Conservation (phyloP, 2,797 vertebrate species). For the Oreonectes daqikongensis region DNA sequence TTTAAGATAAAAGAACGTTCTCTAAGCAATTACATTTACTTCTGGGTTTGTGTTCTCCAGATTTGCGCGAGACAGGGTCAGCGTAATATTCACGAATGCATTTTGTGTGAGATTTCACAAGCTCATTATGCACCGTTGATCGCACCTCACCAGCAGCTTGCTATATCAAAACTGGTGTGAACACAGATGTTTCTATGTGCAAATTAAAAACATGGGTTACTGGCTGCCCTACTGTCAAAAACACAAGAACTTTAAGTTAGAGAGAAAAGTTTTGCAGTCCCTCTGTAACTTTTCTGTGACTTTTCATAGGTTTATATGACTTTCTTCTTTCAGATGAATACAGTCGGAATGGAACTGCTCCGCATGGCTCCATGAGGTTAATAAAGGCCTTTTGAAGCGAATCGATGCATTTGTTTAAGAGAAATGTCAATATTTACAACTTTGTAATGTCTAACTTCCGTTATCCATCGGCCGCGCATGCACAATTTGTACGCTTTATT, state of each 20-base stretch:
- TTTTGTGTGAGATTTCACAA: conserved; percentile 41
- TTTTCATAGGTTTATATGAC: no score
- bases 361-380: no score
- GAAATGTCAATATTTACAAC: no score
- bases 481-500: no score
- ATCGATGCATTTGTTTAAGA: no score
- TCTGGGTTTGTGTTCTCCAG: not conserved
- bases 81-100: not conserved
- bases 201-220: conserved; percentile 38
- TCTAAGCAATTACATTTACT: not conserved
- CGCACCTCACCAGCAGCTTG: conserved; percentile 29
- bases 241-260: not conserved
- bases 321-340: no score
- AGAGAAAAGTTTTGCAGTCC: conserved; percentile 32
- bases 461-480: no score
- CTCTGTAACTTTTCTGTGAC: no score
- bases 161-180: conserved; percentile 35
- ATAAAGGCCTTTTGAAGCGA: no score
- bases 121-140: conserved; percentile 23
- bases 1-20: not conserved
- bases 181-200: conserved; percentile 38
- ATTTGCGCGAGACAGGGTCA: conserved; percentile 14
- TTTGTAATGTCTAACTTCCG: no score
- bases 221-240: conserved; percentile 28
- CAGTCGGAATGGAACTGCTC: no score